Evolutionary conservation across 2,113 vertebrate species (phyloP).

Genomic region (Salvator merianae): DNA sequence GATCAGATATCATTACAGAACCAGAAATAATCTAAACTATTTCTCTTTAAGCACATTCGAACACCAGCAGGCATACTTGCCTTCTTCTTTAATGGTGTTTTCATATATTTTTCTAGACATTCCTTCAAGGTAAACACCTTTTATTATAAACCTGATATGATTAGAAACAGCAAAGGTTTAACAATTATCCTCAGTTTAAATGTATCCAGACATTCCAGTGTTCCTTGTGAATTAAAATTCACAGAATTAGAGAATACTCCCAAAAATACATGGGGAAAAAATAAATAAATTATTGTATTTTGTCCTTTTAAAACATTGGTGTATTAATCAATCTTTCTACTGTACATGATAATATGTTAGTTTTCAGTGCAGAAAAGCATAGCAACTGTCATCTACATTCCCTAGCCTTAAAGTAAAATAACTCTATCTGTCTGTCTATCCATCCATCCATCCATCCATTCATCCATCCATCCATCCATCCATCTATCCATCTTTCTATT

Average conservation of each 20-base stretch:
- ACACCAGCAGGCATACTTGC: too few relatives aligned
- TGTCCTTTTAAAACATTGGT: neutral
- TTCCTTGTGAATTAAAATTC: neutral
- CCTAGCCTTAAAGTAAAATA: too few relatives aligned
- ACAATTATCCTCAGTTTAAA: neutral
- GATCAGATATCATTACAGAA: neutral
- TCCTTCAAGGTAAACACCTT: neutral
- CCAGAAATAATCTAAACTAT: rapidly evolving
- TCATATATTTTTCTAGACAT: neutral
- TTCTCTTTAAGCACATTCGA: rapidly evolving
- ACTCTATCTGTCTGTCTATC: too few relatives aligned
- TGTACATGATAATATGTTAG: too few relatives aligned
- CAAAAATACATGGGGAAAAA: too few relatives aligned
- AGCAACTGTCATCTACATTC: too few relatives aligned
- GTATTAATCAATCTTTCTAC: too few relatives aligned
- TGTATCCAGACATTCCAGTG: neutral
- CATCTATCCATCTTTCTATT: too few relatives aligned
- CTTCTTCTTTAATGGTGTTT: neutral
- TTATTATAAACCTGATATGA: neutral
- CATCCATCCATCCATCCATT: too few relatives aligned
- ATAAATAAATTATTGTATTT: neutral
- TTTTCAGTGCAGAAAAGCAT: too few relatives aligned
- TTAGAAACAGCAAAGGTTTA: neutral
- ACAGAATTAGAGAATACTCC: neutral
- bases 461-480: too few relatives aligned